Evolutionary conservation across 2,888 invertebrate species (phyloP), one percentile per base, ranked within the genome.

Genomic region (Philaethria dido): DNA sequence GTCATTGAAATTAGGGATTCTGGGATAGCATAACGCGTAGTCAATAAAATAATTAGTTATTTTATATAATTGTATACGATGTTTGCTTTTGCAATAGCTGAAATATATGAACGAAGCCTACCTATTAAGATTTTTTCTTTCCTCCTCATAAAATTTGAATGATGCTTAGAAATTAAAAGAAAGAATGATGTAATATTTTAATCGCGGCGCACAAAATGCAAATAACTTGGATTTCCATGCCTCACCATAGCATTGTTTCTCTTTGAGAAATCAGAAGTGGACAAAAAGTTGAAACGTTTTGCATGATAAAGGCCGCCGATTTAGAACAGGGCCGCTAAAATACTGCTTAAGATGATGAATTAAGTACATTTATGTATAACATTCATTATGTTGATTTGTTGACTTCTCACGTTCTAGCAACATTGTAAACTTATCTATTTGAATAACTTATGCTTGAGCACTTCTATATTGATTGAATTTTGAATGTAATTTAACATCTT

Each of bases 291-390:
- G 77, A 76, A 76, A 77, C 77, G 74, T 81, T 90, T 89, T 88
- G 87, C 89, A 89, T 90, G 81, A 90, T 85, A 89, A 90, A 89
- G 84, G 81, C 80, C 69, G 80, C 87, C 89, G 88, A 85, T 85
- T 78, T 78, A 85, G 86, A 87, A 87, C 82, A 81, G 84, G 69
- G 77, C 72, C 78, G 74, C 79, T 88, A 89, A 88, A 80, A 85
- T 84, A 80, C 9, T 69, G 80, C 82, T 74, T 22, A 8, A 11
- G 42, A 42, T n/a, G 6, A 22, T 14, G n/a, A 16, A 55, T 22
- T 39, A 42, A 39, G 3, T 57, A 4, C 14, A 22, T 20, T 57
- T 39, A n/a, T 42, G 14, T 8, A 14, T 57, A 1, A 11, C 14
- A 22, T 57, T 42, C 14, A 22, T 57, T 42, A 25, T n/a, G 9